Conservation (phyloP, 2,797 vertebrate genomes). For the Monodelphis domestica region DNA sequence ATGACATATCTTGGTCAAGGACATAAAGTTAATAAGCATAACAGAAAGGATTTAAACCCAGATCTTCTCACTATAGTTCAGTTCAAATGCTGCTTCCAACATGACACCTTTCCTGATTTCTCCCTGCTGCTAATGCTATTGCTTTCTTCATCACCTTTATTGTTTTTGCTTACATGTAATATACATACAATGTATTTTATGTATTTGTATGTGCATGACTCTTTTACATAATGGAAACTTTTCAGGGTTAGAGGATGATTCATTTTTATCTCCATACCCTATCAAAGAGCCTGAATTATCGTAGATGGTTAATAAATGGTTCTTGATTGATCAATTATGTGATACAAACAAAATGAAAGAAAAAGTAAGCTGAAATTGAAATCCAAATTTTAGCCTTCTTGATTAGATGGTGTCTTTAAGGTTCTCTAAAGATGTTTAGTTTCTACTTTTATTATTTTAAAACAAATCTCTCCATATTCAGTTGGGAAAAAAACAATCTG, state of each 20-base stretch:
- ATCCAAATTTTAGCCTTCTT: background rate
- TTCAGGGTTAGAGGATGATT: background rate
- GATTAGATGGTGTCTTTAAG: background rate
- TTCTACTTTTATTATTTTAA: background rate
- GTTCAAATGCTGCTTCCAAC: background rate
- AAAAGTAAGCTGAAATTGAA: constrained; percentile 19
- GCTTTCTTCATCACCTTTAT: background rate
- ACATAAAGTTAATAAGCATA: background rate
- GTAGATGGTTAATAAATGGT: background rate
- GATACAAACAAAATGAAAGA: constrained; percentile 30
- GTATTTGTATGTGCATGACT: background rate
- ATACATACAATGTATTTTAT: background rate
- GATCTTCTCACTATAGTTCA: background rate
- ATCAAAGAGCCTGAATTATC: background rate
- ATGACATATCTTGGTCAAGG: background rate
- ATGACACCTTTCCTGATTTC: background rate
- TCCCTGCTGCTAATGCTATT: background rate
- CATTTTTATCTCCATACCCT: background rate
- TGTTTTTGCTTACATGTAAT: background rate
- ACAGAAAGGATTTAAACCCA: background rate
- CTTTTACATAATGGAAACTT: background rate
- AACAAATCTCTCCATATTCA: background rate
- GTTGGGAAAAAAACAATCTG: constrained; percentile 30
- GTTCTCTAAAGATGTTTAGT: background rate
- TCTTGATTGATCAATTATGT: constrained; percentile 4